A percentile compares a stretch with the other conserved stretches of the same genome.
Evolutionary conservation across 2,797 vertebrate genomes (phyloP).

Genomic region (Gymnothorax javanicus): DNA sequence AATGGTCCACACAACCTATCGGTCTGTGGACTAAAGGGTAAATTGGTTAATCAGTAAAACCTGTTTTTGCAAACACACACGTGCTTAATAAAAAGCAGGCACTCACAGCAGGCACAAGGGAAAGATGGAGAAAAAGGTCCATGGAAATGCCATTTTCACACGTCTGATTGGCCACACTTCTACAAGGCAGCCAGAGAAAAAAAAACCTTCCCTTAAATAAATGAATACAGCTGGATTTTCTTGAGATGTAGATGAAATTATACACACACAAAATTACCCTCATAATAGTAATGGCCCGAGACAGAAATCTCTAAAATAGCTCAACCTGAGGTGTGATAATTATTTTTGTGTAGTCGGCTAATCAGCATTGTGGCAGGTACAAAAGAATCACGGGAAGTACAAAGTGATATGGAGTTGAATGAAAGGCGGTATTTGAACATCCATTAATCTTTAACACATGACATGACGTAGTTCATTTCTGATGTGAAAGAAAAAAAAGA

Average conservation of each 20-base stretch:
- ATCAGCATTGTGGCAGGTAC: not conserved
- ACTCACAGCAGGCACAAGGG: slow-evolving; percentile 84
- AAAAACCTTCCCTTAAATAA: not conserved
- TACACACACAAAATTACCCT: not conserved
- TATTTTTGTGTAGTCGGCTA: not conserved
- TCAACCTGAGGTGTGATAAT: not conserved
- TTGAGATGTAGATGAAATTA: not conserved
- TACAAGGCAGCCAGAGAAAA: slow-evolving; percentile 27
- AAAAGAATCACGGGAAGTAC: not conserved
- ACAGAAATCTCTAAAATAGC: not conserved
- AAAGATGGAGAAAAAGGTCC: slow-evolving; percentile 77
- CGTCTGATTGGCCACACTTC: slow-evolving; percentile 45
- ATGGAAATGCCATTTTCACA: slow-evolving; percentile 66
- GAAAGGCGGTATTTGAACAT: not conserved
- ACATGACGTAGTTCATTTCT: not conserved
- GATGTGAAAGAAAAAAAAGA: not conserved
- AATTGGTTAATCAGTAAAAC: too few species aligned
- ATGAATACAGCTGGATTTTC: not conserved
- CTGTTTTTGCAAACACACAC: not conserved
- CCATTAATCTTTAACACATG: not conserved
- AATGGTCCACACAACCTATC: too few species aligned
- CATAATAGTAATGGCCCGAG: not conserved
- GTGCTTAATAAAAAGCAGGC: not conserved
- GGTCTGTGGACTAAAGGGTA: too few species aligned
- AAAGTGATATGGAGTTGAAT: not conserved